Base-by-base conservation (phyloP, 2,888 invertebrate genomes). In the Craniophora ligustri region DNA sequence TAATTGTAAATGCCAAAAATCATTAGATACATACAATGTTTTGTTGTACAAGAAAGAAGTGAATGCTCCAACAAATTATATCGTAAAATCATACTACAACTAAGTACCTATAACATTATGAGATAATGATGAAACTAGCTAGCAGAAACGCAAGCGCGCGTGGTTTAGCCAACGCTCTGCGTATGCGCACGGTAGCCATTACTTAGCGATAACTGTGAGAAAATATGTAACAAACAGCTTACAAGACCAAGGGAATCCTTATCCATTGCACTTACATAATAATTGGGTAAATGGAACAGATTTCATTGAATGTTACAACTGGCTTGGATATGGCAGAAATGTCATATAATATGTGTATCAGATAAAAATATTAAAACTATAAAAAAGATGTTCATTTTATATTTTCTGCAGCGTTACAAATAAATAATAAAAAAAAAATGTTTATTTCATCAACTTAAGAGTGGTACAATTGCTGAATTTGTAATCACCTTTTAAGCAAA, bases 151-250 rank as follows among this genome's bases (percentile, higher is more conserved):
- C 34, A 58, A 47, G 15, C 31, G 48, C 42, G 39, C 54, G 42
- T 54, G 48, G 36, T 60, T 45, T 51, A 57, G 14, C 36, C 49
- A 69, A 60, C 35, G 26, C 38, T n/a, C n/a, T 42, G 42, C 42
- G 46, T 62, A 48, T 45, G 67, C 48, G 63, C 61, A 58, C 48
- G 48, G 39, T 38, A 54, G 38, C 55, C 62, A 65, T 68, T 66
- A 64, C 61, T 53, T 42, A 56, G 58, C 48, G 56, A 56, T 64
- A 69, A 65, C 60, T 65, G 73, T 78, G 78, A 70, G 71, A 70
- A 70, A 67, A 70, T 72, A 68, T 67, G 68, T 72, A 73, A 72
- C 59, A 51, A 50, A 50, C 58, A 59, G 59, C 65, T 64, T 67
- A 58, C 56, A 60, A 53, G 49, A 54, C 36, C 21, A 53, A 46